Base-by-base conservation (phyloP, 2,797 vertebrate genomes). In the Lepilemur septentrionalis region DNA sequence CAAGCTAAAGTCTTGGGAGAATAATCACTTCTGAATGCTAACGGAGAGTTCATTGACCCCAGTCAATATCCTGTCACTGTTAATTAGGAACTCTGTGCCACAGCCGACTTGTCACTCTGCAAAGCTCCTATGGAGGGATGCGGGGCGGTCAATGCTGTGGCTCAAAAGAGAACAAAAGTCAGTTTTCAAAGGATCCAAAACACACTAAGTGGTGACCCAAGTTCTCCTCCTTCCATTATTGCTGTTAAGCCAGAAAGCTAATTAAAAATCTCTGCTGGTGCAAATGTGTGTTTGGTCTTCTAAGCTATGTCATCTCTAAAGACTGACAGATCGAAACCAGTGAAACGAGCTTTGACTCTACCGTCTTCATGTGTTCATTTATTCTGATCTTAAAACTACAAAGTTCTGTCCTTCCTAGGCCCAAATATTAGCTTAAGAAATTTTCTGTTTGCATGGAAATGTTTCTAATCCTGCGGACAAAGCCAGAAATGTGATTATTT, bases 201-300 rank as follows among this genome's bases (percentile, higher is more conserved):
- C 57, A 65, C 59, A 78, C 89, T 78, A 50, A 97, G 81, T 69
- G 93, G 76, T 94, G 97, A 97, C 97, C 95, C 55, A 18, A 30
- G 81, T 38, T 43, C 28, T 84, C 82, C 83, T 96, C 59, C 38
- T 30, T 94, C 80, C 90, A 79, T 98, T 81, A 95, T 81, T 57
- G 50, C 82, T 75, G 92, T 84, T 63, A 82, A 91, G 55, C 89
- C 69, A 30, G 83, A 46, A 84, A 84, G 87, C 96, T 97, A 97
- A 97, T 98, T 97, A 97, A 97, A 97, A 93, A 59, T 89, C 82
- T 91, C 79, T 48, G 69, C 92, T n/a, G n/a, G 90, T 59, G 59
- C 73, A 79, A 67, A 83, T 61, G 88, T 75, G 48, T 63, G 82
- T 73, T 67, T 67, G 57, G 91, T 15, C 25, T 91, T 69, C 82